Base-by-base conservation (phyloP, 2,797 vertebrate species). In the Cheirogaleus major region DNA sequence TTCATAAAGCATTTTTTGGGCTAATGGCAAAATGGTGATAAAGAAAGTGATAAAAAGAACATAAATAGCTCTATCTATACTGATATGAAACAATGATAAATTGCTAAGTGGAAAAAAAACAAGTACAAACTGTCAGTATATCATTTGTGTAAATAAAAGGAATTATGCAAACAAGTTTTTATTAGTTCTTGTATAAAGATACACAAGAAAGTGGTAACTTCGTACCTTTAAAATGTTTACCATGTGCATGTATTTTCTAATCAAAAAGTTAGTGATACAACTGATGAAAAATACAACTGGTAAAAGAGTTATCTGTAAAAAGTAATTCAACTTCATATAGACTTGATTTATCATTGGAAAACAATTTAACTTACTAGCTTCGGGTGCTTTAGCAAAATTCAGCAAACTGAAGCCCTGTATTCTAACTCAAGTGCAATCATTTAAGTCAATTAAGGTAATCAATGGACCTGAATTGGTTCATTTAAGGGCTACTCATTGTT, bases 381-480 rank as follows among this genome's bases (percentile, higher is more conserved):
- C 80, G 72, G 45, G 63, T 50, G 7, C 45, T 69, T 81, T 87
- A 35, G 9, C 27, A 76, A 92, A 83, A 96, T 67, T 84, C 32
- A 87, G 70, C 35, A 80, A 75, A 48, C 5, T 15, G 2, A 76
- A 41, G 85, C 3, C 23, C 32, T 80, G 22, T 22, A 76, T 92
- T 88, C 70, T 92, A 70, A 59, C 57, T 86, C 30, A 80, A 61
- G 73, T 8, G 55, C 13, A 67, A 48, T 91, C 48, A 35, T 52
- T 82, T 73, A 93, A 63, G 22, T 76, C 32, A 89, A 12, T 86
- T 87, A 96, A 81, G n/a, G 61, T 84, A 69, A 85, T 70, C 79
- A 43, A 32, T 2, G 63, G 52, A 32, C 25, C 6, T 86, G 25
- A 55, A 20, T 7, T 48, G 52, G 61, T 92, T 50, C 45, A 57